Conservation (phyloP, 2,113 vertebrate species). For the Callocephalon fimbriatum region DNA sequence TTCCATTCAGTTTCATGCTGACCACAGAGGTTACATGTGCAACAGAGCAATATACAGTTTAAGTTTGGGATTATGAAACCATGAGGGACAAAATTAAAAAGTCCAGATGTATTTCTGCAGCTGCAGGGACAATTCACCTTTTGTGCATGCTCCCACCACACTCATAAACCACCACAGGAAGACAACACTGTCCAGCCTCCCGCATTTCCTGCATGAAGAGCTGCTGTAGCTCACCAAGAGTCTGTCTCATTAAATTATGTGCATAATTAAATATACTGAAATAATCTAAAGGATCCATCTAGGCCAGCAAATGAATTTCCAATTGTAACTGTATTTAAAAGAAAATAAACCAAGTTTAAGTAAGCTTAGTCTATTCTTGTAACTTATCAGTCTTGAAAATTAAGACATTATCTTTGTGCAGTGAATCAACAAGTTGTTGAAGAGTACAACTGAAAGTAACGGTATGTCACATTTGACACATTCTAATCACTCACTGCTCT, state of each 20-base stretch:
- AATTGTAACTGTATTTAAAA: neutral
- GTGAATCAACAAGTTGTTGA: neutral
- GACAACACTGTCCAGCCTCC: neutral
- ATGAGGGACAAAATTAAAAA: neutral
- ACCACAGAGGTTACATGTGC: rapidly evolving
- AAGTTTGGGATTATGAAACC: neutral
- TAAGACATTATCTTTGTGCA: slow-evolving; percentile 10
- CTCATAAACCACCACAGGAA: neutral
- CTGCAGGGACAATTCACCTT: slow-evolving; percentile 21
- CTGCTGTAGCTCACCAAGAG: neutral
- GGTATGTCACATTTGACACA: neutral
- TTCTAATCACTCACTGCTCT: slow-evolving; percentile 2
- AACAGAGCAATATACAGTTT: neutral
- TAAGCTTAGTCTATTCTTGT: neutral
- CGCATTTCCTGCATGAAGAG: slow-evolving; percentile 6
- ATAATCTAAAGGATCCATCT: neutral
- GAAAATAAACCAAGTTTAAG: neutral
- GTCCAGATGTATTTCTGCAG: neutral
- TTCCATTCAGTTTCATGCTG: neutral
- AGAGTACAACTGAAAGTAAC: neutral
- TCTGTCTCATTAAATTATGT: slow-evolving; percentile 4
- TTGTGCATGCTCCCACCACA: neutral
- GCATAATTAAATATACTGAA: neutral
- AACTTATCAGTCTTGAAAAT: slow-evolving; percentile 51
- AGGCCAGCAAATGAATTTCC: slow-evolving; percentile 5